These are phyloP conservation scores for human (Homo sapiens) DNA, from an alignment of 2,113 vertebrate genomes.

Conservation along the genomic window DNA sequence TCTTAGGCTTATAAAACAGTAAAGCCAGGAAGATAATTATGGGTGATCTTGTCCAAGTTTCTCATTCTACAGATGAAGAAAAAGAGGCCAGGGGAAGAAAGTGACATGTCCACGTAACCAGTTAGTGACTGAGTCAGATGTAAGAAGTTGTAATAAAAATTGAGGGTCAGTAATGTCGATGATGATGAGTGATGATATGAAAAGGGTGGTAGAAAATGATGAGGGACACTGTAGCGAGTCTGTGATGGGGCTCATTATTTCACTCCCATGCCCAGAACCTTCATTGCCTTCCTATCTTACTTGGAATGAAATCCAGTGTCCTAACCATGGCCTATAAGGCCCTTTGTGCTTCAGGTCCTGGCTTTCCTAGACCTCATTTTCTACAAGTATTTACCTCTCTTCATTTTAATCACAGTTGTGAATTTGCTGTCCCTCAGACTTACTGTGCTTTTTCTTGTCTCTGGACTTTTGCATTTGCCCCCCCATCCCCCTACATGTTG, in stretches of 20 bases:
- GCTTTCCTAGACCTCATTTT: background rate
- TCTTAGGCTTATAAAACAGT: background rate
- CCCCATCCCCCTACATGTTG: background rate
- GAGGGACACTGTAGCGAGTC: background rate
- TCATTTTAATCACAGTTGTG: background rate
- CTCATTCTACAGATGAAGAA: background rate
- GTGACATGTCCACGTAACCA: rapidly evolving
- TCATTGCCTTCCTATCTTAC: background rate
- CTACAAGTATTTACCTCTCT: background rate
- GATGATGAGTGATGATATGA: background rate
- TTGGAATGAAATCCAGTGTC: background rate
- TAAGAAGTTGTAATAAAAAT: background rate
- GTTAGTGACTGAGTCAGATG: background rate
- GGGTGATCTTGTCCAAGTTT: background rate
- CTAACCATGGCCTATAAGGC: background rate
- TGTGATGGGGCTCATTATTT: background rate
- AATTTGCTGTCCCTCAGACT: background rate
- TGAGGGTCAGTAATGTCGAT: background rate
- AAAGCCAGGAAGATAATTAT: background rate
- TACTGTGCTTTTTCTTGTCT: no score
- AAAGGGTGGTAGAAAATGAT: background rate
- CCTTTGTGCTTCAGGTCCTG: background rate
- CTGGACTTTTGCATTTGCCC: background rate
- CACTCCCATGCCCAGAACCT: background rate
- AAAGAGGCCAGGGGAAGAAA: background rate